Base-by-base conservation (phyloP, 1,140 invertebrate genomes). In the Octopus sinensis region DNA sequence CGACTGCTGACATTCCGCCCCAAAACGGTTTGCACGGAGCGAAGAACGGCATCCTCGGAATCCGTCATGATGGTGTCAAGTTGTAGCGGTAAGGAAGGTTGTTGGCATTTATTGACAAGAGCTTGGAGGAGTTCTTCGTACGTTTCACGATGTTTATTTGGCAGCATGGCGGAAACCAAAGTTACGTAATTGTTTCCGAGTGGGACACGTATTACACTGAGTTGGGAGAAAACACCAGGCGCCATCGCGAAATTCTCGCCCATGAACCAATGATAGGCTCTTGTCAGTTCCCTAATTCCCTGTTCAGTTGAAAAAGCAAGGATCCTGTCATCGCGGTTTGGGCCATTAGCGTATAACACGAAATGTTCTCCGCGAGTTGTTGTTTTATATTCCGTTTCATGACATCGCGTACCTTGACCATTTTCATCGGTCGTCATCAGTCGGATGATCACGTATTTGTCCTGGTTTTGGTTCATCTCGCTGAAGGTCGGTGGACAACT, bases 61-160 rank as follows among this genome's bases (percentile, higher is more conserved):
- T 81, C 80, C 23, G 54, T 68, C 13, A 81, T 81, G 51, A 77
- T 30, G 13, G 51, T 77, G 13, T 12, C 12, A 12, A 30, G 30
- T 13, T 77, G 12, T 13, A 68, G 1, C 12, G n/a, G 12, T 68
- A 13, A 3, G 3, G 12, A 12, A 12, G n/a, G 62, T 68, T 68
- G 62, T 68, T 68, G 62, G 43, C 81, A 79, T 52, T 79, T 79
- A 12, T 54, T 13, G 7, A 56, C 5, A 52, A 82, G 6, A 30
- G 78, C 53, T n/a, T 54, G n/a, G 12, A 82, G 54, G 12, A 82
- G 54, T 71, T 82, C 78, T 52, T 79, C 30, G 68, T 82, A 82
- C 43, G 43, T 73, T 17, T 79, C 17, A n/a, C 79, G 76, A 17
- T 13, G 6, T 54, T 82, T 82, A 30, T 51, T 53, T 52, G 54